These are phyloP conservation scores for Cryptocheilus praepositus DNA, from an alignment of 2,888 invertebrate genomes.

Conservation along the genomic window DNA sequence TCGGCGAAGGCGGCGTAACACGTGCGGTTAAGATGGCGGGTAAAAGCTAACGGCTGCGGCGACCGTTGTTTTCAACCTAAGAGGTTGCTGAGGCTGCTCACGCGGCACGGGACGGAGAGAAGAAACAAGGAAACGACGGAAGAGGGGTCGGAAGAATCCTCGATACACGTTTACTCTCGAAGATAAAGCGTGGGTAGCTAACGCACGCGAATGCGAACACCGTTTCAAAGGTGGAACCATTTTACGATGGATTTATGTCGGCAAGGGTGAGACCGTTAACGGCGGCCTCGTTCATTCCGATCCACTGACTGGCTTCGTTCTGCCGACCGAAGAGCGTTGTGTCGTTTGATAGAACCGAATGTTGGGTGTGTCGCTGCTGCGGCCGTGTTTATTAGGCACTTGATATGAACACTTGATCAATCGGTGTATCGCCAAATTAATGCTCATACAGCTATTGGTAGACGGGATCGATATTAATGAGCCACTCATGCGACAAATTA, in stretches of 20 bases:
- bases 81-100: too few relatives aligned
- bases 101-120: slow-evolving; percentile 1
- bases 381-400: too few relatives aligned
- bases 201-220: slow-evolving; percentile 20
- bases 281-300: slow-evolving; percentile 16
- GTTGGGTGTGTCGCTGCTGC: too few relatives aligned
- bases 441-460: too few relatives aligned
- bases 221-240: slow-evolving; percentile 8
- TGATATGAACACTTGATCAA: too few relatives aligned
- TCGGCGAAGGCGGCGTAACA: not conserved
- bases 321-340: slow-evolving; percentile 1
- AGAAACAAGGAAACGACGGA: not conserved
- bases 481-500: too few relatives aligned
- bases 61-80: slow-evolving; percentile 12
- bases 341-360: not conserved
- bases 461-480: too few relatives aligned
- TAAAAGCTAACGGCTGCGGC: slow-evolving; percentile 23
- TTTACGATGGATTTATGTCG: slow-evolving; percentile 31
- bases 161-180: slow-evolving; percentile 11
- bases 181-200: slow-evolving; percentile 22
- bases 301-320: slow-evolving; percentile 10
- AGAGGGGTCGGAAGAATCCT: not conserved
- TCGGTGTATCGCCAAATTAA: too few relatives aligned
- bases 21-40: slow-evolving; percentile 9
- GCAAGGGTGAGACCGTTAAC: slow-evolving; percentile 22